Conservation (phyloP, 2,797 vertebrate species). For the Hippopotamyrus pictus region DNA sequence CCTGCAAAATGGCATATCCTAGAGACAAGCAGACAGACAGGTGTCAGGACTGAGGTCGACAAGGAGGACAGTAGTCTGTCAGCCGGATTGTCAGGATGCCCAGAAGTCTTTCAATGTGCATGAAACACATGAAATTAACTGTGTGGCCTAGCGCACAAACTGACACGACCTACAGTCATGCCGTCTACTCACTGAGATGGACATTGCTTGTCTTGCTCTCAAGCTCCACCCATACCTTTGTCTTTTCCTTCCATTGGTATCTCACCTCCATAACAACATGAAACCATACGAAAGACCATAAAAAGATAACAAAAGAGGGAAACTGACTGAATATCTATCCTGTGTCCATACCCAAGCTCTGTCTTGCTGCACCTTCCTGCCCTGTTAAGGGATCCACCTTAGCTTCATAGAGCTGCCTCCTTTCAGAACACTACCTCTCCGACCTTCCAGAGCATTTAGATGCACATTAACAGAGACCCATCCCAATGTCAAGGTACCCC, state of each 20-base stretch:
- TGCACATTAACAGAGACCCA: not conserved
- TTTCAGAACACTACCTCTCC: not conserved
- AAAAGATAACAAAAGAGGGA: not conserved
- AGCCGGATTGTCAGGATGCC: constrained; percentile 30
- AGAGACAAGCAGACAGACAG: constrained; percentile 34
- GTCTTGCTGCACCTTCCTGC: not conserved
- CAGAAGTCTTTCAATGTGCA: constrained; percentile 41
- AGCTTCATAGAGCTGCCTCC: not conserved
- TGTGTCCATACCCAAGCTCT: not conserved
- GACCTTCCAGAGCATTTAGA: not conserved
- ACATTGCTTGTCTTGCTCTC: not conserved
- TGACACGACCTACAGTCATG: not conserved
- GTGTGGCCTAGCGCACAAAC: not conserved
- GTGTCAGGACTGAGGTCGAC: not conserved
- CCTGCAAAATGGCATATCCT: constrained; percentile 98
- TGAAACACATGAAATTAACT: constrained; percentile 41
- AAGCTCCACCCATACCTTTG: not conserved
- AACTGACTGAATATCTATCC: not conserved
- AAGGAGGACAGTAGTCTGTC: constrained; percentile 13
- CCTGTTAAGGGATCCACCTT: not conserved
- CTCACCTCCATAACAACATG: not conserved
- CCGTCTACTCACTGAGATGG: not conserved
- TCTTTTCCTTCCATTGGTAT: not conserved
- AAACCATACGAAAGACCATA: not conserved
- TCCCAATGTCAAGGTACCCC: not conserved